phyloP scores from a whole-genome alignment of 2,888 invertebrate species.

The Oxystoma pomonae region DNA sequence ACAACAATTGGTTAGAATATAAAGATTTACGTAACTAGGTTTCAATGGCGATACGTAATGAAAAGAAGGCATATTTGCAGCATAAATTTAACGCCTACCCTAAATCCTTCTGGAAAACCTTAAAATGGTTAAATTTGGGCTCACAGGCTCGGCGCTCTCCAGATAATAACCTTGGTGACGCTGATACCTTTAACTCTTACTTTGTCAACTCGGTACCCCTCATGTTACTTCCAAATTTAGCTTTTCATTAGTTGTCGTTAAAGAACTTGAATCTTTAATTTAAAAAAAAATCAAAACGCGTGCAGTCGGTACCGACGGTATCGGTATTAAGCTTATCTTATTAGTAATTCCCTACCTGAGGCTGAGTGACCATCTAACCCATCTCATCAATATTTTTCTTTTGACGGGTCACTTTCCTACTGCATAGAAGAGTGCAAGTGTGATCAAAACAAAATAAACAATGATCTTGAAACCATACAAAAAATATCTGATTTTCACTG shows the following conservation, averaged over 20 bases:
- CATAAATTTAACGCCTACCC: neutral
- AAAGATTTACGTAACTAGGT: neutral
- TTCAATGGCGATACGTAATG: neutral
- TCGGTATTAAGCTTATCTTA: neutral
- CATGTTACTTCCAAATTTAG: neutral
- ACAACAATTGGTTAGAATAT: neutral
- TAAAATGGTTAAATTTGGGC: neutral
- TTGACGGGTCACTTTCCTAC: neutral
- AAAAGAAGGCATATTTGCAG: neutral
- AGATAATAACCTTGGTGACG: neutral
- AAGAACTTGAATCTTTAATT: neutral
- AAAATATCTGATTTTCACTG: no score
- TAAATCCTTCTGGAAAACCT: neutral
- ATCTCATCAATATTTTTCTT: neutral
- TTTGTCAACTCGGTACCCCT: neutral
- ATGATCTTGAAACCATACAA: no score
- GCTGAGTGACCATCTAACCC: neutral
- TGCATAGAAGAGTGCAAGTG: neutral
- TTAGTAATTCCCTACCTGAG: neutral
- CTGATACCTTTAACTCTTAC: neutral
- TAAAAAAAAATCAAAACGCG: neutral
- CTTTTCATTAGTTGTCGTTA: neutral
- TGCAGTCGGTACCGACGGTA: neutral
- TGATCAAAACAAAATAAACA: no score
- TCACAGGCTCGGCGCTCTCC: neutral